Evolutionary conservation across 2,113 vertebrate species (phyloP), one percentile per base, ranked within the genome.

Genomic region (Istiophorus platypterus): DNA sequence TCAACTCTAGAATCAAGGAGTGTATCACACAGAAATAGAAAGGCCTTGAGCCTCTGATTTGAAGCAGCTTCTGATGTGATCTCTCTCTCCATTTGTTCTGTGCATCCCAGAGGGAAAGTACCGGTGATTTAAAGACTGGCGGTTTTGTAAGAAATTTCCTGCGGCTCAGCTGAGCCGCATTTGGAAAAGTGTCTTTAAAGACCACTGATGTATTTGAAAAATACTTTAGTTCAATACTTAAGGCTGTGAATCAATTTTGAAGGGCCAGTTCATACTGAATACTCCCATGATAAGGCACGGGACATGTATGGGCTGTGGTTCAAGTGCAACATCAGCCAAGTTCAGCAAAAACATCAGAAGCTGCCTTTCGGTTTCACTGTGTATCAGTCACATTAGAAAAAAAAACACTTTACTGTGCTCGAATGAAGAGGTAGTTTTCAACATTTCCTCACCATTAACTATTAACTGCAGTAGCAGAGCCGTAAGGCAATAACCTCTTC

Each of bases 401-500:
- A 65, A n/a, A 47, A 67, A 41, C 5, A 26, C 26, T 54, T 2
- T 42, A 77, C 22, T 3, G 0, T 42, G 67, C 37, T 70, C 27
- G 17, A 75, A 68, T n/a, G 24, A 34, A 81, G 72, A 67, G 42
- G 52, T 58, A 73, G 67, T 39, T 85, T 82, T 39, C 37, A 3
- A 29, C 22, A 22, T 37, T 49, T 49, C 37, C n/a, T n/a, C n/a
- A n/a, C n/a, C n/a, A n/a, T n/a, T n/a, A n/a, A 24, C 29, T n/a
- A 41, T 75, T 41, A n/a, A 83, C 82, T 77, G 42, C 22, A 72
- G 52, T 51, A 4, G 45, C 31, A 4, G 51, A 88, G 52, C 75
- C 80, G 80, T 86, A 92, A 90, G 89, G 91, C 88, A 85, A 85
- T 70, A 66, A 72, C 49, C 45, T 70, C 51, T 22, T 78, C 18